Evolutionary conservation across 2,113 vertebrate genomes (phyloP).

Genomic region (Callionymus lyra): DNA sequence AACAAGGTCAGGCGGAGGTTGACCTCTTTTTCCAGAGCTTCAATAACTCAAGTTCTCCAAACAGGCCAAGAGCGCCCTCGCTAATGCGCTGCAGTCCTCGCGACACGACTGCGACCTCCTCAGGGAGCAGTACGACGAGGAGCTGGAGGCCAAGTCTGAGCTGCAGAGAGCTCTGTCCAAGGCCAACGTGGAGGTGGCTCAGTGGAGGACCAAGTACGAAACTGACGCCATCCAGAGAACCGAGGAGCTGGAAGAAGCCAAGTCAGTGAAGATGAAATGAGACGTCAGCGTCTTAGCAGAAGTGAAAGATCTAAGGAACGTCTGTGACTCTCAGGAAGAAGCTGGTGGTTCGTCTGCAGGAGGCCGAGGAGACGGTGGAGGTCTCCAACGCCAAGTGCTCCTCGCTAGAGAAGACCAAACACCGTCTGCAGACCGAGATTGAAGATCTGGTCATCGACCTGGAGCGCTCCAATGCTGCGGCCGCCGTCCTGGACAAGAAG

Average conservation of each 20-base stretch:
- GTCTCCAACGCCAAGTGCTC: constrained; percentile 81
- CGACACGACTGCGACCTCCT: constrained; percentile 85
- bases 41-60: not conserved
- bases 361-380: constrained; percentile 81
- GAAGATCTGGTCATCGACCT: constrained; percentile 85
- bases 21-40: not conserved
- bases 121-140: constrained; percentile 88
- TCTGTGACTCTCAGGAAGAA: constrained; percentile 72
- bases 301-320: no score
- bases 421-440: constrained; percentile 83
- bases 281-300: no score
- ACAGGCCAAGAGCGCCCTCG: constrained; percentile 81
- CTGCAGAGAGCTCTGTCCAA: constrained; percentile 84
- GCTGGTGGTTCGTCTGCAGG: constrained; percentile 80
- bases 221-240: constrained; percentile 90
- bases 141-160: constrained; percentile 80
- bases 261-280: constrained; percentile 62
- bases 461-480: constrained; percentile 79
- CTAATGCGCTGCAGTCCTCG: constrained; percentile 81
- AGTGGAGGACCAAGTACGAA: constrained; percentile 92
- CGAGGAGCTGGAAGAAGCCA: constrained; percentile 90
- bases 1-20: constrained; percentile 68
- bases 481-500: constrained; percentile 81
- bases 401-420: constrained; percentile 88
- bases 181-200: constrained; percentile 83